Percentiles rank a stretch among this genome's conserved stretches.
phyloP scores from a whole-genome alignment of 2,797 vertebrate genomes.

The Protosalanx chinensis region DNA sequence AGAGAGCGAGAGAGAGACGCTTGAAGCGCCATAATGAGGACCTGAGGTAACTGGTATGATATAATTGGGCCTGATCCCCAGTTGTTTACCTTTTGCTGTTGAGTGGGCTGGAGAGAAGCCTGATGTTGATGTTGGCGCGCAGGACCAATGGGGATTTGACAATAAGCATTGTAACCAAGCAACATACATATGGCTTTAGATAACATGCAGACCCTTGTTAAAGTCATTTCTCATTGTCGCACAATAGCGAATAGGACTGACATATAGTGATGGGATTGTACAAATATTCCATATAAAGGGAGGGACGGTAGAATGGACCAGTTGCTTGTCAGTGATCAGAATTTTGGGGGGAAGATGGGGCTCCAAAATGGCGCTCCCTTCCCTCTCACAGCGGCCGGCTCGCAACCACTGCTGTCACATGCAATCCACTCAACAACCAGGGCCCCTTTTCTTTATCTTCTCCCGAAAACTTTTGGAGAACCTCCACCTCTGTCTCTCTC shows the following conservation, averaged over 20 bases:
- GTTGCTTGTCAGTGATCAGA: no score
- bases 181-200: neutral
- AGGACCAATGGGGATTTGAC: neutral
- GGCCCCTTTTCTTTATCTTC: neutral
- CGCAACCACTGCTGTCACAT: slow-evolving; percentile 13
- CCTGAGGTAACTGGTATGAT: slow-evolving; percentile 75
- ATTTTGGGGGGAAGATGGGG: no score
- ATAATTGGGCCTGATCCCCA: slow-evolving; percentile 68
- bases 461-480: neutral
- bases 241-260: no score
- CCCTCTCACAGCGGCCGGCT: neutral
- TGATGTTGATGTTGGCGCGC: neutral
- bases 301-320: no score
- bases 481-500: no score
- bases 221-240: neutral
- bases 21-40: slow-evolving; percentile 76
- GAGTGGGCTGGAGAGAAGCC: slow-evolving; percentile 13
- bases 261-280: no score
- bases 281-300: no score
- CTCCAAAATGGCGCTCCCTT: no score
- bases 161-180: slow-evolving; percentile 8
- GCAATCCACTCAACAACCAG: neutral
- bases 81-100: slow-evolving; percentile 46
- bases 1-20: slow-evolving; percentile 62
- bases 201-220: neutral